Conservation (phyloP, 2,113 vertebrate genomes). For the Proterorhinus semilunaris region DNA sequence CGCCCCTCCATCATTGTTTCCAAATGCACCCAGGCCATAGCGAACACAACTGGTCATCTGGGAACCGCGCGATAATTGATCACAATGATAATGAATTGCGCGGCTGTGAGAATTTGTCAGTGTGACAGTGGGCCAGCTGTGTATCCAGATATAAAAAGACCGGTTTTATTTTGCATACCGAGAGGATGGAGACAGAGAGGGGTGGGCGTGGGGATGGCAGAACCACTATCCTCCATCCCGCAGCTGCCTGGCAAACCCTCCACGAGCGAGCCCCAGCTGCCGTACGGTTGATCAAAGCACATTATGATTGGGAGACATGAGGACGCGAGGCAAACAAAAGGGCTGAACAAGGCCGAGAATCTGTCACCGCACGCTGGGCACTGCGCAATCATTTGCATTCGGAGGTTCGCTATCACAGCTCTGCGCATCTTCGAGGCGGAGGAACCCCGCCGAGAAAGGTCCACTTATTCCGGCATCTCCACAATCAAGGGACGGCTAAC, state of each 20-base stretch:
- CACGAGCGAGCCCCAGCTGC: constrained; percentile 60
- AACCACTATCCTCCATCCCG: constrained; percentile 41
- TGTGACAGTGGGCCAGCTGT: constrained; percentile 64
- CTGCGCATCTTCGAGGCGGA: background rate
- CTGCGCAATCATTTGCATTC: background rate
- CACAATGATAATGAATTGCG: constrained; percentile 53
- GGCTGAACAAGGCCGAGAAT: constrained; percentile 26
- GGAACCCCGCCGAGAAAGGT: background rate
- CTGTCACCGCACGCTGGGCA: constrained; percentile 10
- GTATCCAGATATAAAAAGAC: constrained; percentile 54
- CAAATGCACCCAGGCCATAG: constrained; percentile 29
- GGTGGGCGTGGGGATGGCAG: constrained; percentile 31
- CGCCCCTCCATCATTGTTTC: constrained; percentile 16
- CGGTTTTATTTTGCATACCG: constrained; percentile 46
- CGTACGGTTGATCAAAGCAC: constrained; percentile 45
- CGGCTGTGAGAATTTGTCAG: constrained; percentile 51
- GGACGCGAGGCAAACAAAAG: constrained; percentile 49
- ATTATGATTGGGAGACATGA: constrained; percentile 50
- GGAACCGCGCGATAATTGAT: constrained; percentile 62
- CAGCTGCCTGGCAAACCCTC: constrained; percentile 57
- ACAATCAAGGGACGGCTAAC: background rate
- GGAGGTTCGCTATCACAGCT: background rate
- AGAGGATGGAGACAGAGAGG: constrained; percentile 13
- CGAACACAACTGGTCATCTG: constrained; percentile 55
- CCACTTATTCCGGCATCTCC: background rate